Base-by-base conservation (phyloP, 2,888 invertebrate species). In the Patella depressa region DNA sequence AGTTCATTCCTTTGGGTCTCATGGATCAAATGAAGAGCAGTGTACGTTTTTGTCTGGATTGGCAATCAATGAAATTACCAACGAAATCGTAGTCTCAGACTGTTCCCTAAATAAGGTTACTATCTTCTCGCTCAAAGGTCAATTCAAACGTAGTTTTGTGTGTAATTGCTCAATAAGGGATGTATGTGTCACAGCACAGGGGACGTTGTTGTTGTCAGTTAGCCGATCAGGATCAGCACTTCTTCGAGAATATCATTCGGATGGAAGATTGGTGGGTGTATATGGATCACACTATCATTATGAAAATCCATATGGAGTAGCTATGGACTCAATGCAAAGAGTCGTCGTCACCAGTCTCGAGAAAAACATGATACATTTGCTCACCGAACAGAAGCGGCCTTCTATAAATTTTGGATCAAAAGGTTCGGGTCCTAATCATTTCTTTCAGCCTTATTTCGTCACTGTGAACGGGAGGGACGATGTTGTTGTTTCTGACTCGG, bases 401-500 rank as follows among this genome's bases (percentile, higher is more conserved):
- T 84, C 85, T 0, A 81, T 83, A 5, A 83, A 83, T 57, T 87
- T 89, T 72, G 86, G 87, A 2, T 83, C 86, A 19, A 83, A 83
- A 71, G 88, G 87, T 1, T 76, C 81, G 12, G 86, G 86, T 0
- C 79, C 76, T 15, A 84, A 83, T 24, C 86, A 85, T 73, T 86
- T 89, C 54, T 72, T 78, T 9, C 69, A 79, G 9, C 89, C 89
- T 1, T 85, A 82, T 77, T 86, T 86, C 78, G 83, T 88, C 11
- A 79, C 85, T 9, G 81, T 82, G 7, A 87, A 85, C 73, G 79
- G 76, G 17, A 76, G 81, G n/a, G 83, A 85, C 75, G 83, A 86
- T 34, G 85, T 89, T 19, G 78, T 88, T 11, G 82, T 89, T 11
- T 81, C 87, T 0, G 88, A 89, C 79, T 82, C 79, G 70, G 88